A percentile compares a stretch with the other conserved stretches of the same genome.
Conservation (phyloP, 1,140 invertebrate species). For the Phthorimaea operculella region DNA sequence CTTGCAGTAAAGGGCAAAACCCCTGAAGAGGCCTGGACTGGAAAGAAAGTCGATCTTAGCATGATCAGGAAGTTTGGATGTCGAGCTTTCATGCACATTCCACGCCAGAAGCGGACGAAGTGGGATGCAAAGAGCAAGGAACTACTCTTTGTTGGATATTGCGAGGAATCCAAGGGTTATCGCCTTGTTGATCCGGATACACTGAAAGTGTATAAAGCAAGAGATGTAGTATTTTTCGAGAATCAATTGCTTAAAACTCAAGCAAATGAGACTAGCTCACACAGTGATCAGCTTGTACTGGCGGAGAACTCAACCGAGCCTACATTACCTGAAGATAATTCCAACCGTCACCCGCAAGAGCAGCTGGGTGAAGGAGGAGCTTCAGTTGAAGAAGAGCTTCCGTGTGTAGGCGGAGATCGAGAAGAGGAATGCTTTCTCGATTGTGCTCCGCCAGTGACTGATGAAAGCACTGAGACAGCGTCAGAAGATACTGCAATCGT, state of each 20-base stretch:
- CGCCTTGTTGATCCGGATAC: neutral
- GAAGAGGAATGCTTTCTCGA: neutral
- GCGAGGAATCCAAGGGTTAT: neutral
- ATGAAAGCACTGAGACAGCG: neutral
- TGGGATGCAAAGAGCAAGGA: constrained; percentile 9
- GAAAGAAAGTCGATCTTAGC: neutral
- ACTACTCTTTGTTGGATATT: neutral
- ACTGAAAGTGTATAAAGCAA: neutral
- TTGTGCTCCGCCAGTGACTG: neutral
- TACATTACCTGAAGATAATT: neutral
- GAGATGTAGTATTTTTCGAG: constrained; percentile 3
- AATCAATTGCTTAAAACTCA: neutral
- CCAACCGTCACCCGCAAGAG: neutral
- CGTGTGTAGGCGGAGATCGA: neutral
- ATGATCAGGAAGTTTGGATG: constrained; percentile 5
- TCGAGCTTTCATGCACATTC: constrained; percentile 32
- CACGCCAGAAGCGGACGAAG: constrained; percentile 30
- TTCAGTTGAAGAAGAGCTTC: neutral
- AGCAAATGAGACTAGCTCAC: neutral
- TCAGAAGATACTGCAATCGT: neutral
- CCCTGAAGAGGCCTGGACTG: constrained; percentile 1
- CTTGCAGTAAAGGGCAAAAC: neutral
- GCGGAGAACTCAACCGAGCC: neutral
- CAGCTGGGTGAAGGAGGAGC: neutral
- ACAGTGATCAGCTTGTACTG: neutral